These are phyloP conservation scores for Medauroidea extradentata DNA, from an alignment of 1,140 invertebrate genomes.

Conservation along the genomic window DNA sequence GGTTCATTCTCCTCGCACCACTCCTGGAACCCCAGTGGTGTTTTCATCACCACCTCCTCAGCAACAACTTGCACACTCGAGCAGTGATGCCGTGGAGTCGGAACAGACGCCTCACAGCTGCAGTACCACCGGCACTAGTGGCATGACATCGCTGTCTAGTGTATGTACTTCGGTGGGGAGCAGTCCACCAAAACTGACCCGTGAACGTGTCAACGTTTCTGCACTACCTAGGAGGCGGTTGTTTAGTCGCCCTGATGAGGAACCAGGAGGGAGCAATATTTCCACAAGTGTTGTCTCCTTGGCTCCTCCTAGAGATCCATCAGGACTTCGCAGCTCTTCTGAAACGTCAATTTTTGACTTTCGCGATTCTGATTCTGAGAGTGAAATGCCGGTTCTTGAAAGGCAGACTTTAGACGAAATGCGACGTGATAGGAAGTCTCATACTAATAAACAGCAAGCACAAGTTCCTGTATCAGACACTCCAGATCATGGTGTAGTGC, in stretches of 20 bases:
- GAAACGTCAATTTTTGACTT: constrained; percentile 62
- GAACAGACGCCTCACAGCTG: not conserved
- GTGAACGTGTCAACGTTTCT: constrained; percentile 40
- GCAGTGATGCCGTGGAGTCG: not conserved
- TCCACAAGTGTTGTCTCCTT: not conserved
- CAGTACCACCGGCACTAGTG: not conserved
- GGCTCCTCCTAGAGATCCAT: constrained; percentile 35
- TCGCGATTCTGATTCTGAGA: constrained; percentile 53
- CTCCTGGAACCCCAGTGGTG: constrained; percentile 15
- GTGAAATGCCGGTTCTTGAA: constrained; percentile 54
- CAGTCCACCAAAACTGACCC: constrained; percentile 49
- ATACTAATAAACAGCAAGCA: constrained; percentile 6
- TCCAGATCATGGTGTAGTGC: constrained; percentile 25
- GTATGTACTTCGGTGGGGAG: constrained; percentile 8
- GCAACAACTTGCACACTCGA: not conserved
- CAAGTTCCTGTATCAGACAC: not conserved
- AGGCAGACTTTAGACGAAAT: constrained; percentile 52
- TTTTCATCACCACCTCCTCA: constrained; percentile 21
- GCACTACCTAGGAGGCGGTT: constrained; percentile 25
- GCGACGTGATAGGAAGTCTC: constrained; percentile 46
- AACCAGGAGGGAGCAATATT: not conserved
- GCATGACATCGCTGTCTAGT: not conserved
- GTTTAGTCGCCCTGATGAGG: constrained; percentile 15
- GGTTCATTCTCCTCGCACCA: constrained; percentile 18
- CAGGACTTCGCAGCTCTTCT: constrained; percentile 53